Percentiles rank a stretch among this genome's conserved stretches.
These are phyloP conservation scores for Pomacea canaliculata DNA, from an alignment of 2,888 invertebrate genomes.

Conservation along the genomic window DNA sequence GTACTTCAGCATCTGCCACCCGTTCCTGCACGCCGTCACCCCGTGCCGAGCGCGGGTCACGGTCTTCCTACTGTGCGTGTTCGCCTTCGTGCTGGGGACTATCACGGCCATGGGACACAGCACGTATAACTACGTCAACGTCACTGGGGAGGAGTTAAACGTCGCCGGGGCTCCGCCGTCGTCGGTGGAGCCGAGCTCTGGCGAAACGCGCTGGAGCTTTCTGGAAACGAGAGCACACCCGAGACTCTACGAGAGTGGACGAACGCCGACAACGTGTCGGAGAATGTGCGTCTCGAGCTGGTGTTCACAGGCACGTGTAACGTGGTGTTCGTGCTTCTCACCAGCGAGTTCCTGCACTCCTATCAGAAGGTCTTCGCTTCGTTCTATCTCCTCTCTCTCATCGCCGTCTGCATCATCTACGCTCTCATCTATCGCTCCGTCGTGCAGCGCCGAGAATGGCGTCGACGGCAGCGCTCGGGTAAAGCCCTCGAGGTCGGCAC, in stretches of 20 bases:
- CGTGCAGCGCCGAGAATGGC: conserved; percentile 43
- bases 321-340: conserved; percentile 35
- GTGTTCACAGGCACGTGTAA: conserved; percentile 28
- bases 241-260: background rate
- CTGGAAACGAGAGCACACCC: no score
- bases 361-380: conserved; percentile 55
- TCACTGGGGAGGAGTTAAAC: background rate
- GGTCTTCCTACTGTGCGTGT: conserved; percentile 40
- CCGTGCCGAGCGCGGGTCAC: conserved; percentile 47
- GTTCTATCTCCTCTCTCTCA: conserved; percentile 52
- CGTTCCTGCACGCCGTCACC: conserved; percentile 59
- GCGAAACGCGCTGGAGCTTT: background rate
- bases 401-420: conserved; percentile 57
- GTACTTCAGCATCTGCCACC: conserved; percentile 67
- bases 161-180: background rate
- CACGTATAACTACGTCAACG: background rate
- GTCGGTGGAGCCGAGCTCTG: background rate
- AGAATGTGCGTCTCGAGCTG: background rate
- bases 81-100: conserved; percentile 41
- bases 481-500: conserved; percentile 26
- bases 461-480: conserved; percentile 37
- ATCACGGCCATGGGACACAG: conserved; percentile 22
- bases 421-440: conserved; percentile 59
- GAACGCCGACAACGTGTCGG: background rate
- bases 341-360: conserved; percentile 32